Evolutionary conservation across 1,140 invertebrate genomes (phyloP), one percentile per base, ranked within the genome.

Genomic region (Hycleus cichorii): DNA sequence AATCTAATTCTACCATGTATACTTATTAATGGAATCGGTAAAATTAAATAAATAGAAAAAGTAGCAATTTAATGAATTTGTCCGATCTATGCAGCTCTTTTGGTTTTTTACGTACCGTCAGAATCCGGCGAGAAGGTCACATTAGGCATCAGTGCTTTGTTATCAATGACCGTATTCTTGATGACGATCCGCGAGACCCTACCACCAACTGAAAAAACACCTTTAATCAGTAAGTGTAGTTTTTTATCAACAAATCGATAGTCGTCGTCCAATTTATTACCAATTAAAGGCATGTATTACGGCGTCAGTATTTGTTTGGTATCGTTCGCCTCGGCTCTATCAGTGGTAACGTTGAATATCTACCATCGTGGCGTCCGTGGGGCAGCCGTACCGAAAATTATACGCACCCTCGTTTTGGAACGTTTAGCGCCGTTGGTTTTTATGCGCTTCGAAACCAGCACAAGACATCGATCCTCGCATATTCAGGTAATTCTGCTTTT

Each of bases 161-260:
- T 95, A 3, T 93, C 91, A 3, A 94, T 95, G 88, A 94, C 92
- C 0, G 92, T 95, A 7, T 95, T 95, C 72, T 77, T 95, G 2
- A 95, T 95, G 91, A 89, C 93, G 10, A 93, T 95, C 12, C 77
- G 91, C 49, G 91, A 95, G 72, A 90, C 86, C 45, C 78, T 95
- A 66, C 92, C 92, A n/a, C 91, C 92, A 0, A 94, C 91, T 1
- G 91, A 93, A 66, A 93, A 95, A 73, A 92, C 89, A 1, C 92
- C 92, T 3, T 77, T 95, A 12, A 93, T 95, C 64, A 93, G 91
- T 93, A 80, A 84, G 83, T 79, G 24, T 3, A 4, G 7, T 32
- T 32, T 32, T 5, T 32, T 5, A 32, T 24, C 10, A 32, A 11
- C 18, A n/a, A 42, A 42, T 42, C 18, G 18, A 18, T 18, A 18